phyloP scores from a whole-genome alignment of 2,797 vertebrate species.

The Sebastiscus albofasciatus region DNA sequence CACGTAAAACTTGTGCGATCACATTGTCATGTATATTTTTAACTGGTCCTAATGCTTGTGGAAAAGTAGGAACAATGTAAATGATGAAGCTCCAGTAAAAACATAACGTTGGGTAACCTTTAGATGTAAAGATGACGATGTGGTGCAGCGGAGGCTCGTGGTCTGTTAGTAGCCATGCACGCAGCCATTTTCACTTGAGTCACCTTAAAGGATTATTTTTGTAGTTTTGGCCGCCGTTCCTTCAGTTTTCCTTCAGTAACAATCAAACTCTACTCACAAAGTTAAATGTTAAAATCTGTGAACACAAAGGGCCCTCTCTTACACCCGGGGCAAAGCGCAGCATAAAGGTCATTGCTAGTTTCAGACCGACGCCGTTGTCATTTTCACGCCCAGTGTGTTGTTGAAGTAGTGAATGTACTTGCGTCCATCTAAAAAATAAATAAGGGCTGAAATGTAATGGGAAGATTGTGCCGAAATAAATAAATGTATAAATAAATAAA shows the following conservation, averaged over 20 bases:
- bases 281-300: neutral
- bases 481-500: too few species aligned
- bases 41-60: neutral
- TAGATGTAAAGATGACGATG: neutral
- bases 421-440: too few species aligned
- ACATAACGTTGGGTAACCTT: too few species aligned
- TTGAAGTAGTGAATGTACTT: too few species aligned
- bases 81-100: neutral
- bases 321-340: too few species aligned
- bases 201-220: neutral
- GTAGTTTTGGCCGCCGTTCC: neutral
- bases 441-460: too few species aligned
- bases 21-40: neutral
- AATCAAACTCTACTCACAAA: neutral
- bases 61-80: neutral
- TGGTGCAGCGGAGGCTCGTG: neutral
- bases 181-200: neutral
- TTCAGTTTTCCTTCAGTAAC: neutral
- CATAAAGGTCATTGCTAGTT: fast-evolving
- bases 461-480: too few species aligned
- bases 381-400: too few species aligned
- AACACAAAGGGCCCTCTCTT: too few species aligned
- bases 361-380: too few species aligned
- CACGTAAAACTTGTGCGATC: neutral
- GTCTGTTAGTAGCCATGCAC: slow-evolving; percentile 38